A percentile compares a stretch with the other conserved stretches of the same genome.
These are phyloP conservation scores for Sarcophaga caerulescens DNA, from an alignment of 2,888 invertebrate genomes.

Conservation along the genomic window DNA sequence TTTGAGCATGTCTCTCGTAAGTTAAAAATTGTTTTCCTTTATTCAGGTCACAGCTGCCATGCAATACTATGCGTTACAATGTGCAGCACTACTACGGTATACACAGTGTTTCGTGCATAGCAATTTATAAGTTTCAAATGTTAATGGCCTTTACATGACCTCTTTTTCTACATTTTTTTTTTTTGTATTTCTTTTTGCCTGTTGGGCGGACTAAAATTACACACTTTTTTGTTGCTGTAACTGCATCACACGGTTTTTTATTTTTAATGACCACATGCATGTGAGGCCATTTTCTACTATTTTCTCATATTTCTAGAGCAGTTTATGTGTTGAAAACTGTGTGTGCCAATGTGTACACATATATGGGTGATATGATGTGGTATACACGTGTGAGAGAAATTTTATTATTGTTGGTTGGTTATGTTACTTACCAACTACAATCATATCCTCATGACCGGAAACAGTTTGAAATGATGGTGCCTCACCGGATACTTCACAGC, in stretches of 20 bases:
- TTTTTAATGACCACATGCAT: background rate
- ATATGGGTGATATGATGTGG: constrained; percentile 63
- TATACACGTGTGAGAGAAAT: constrained; percentile 13
- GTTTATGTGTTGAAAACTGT: background rate
- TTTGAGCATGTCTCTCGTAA: constrained; percentile 21
- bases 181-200: background rate
- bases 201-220: background rate
- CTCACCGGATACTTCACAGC: constrained; percentile 90
- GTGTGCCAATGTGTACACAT: constrained; percentile 61
- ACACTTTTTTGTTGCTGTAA: background rate
- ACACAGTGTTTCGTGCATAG: constrained; percentile 2
- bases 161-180: background rate
- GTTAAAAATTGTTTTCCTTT: background rate
- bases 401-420: constrained; percentile 63
- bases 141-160: background rate
- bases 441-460: constrained; percentile 88
- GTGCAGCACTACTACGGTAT: background rate
- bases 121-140: constrained; percentile 1
- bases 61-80: background rate
- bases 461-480: constrained; percentile 90
- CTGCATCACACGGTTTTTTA: background rate
- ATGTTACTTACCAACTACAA: constrained; percentile 86
- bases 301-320: background rate
- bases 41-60: background rate
- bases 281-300: background rate